phyloP scores from a whole-genome alignment of 2,888 invertebrate genomes.

The Thumatha senex region DNA sequence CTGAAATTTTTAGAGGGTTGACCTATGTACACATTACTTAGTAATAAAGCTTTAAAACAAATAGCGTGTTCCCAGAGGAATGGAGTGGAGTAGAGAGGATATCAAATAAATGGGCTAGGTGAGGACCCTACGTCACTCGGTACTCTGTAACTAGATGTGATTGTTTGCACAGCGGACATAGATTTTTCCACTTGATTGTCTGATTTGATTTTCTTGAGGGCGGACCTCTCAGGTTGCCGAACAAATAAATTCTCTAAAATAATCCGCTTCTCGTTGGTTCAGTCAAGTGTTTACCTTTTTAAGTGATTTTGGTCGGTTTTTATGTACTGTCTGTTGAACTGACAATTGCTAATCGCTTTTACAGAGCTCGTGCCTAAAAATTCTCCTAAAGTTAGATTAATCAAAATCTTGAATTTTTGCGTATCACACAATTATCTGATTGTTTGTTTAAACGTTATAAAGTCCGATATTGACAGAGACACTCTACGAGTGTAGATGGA shows the following conservation, averaged over 20 bases:
- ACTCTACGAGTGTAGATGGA: too few species aligned
- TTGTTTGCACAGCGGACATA: conserved; percentile 79
- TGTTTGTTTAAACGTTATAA: too few species aligned
- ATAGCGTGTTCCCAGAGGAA: conserved; percentile 65
- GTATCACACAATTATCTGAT: too few species aligned
- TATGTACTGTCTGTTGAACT: not conserved
- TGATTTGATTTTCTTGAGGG: conserved; percentile 79
- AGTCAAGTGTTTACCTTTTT: conserved; percentile 20
- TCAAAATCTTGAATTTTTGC: too few species aligned
- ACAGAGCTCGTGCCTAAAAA: not conserved
- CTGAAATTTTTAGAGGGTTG: conserved; percentile 77
- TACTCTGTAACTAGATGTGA: conserved; percentile 77
- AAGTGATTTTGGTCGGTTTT: conserved; percentile 12
- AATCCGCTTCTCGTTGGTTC: conserved; percentile 39
- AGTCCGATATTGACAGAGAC: too few species aligned
- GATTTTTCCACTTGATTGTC: conserved; percentile 84
- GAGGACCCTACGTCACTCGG: conserved; percentile 69
- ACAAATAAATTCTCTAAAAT: conserved; percentile 55
- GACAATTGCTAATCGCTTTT: not conserved
- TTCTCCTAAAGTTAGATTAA: too few species aligned
- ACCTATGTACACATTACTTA: conserved; percentile 83
- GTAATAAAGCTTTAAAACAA: conserved; percentile 83
- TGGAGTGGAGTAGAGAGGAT: conserved; percentile 39
- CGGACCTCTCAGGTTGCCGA: conserved; percentile 56
- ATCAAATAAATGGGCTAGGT: conserved; percentile 67